These are phyloP conservation scores for Bettongia penicillata DNA, from an alignment of 2,113 vertebrate species.

Conservation along the genomic window DNA sequence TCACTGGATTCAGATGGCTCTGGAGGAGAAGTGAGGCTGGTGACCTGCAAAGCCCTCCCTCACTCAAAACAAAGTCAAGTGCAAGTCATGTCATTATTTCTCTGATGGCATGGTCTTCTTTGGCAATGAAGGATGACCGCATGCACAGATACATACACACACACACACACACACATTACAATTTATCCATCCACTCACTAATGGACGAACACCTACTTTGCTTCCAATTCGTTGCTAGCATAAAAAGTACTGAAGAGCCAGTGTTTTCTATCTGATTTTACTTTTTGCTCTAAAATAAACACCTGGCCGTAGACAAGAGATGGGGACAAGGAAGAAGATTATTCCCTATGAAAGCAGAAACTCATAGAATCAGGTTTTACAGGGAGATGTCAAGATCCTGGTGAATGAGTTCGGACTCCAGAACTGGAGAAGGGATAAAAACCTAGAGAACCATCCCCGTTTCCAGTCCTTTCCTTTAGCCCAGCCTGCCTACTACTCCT, in stretches of 20 bases:
- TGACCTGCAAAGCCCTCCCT: too few relatives aligned
- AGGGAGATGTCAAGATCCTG: background rate
- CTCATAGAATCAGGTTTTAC: background rate
- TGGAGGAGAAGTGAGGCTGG: too few relatives aligned
- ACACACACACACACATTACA: too few relatives aligned
- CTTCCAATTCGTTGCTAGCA: background rate
- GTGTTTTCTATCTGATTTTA: conserved; percentile 65
- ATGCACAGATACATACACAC: too few relatives aligned
- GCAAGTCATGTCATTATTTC: too few relatives aligned
- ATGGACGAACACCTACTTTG: background rate
- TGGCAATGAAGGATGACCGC: too few relatives aligned
- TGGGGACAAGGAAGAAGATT: conserved; percentile 3
- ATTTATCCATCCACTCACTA: background rate
- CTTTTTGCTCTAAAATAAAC: conserved; percentile 55
- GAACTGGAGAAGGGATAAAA: background rate
- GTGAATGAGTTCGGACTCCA: background rate
- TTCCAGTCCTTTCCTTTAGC: background rate
- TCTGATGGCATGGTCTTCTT: too few relatives aligned
- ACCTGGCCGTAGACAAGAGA: conserved; percentile 22
- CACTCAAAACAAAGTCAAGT: too few relatives aligned
- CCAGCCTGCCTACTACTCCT: background rate
- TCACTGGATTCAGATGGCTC: too few relatives aligned
- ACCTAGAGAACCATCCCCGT: background rate
- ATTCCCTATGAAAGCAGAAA: conserved; percentile 42
- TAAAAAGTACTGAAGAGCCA: conserved; percentile 25